Evolutionary conservation across 2,113 vertebrate species (phyloP), one percentile per base, ranked within the genome.

Genomic region (Mastomys natalensis): DNA sequence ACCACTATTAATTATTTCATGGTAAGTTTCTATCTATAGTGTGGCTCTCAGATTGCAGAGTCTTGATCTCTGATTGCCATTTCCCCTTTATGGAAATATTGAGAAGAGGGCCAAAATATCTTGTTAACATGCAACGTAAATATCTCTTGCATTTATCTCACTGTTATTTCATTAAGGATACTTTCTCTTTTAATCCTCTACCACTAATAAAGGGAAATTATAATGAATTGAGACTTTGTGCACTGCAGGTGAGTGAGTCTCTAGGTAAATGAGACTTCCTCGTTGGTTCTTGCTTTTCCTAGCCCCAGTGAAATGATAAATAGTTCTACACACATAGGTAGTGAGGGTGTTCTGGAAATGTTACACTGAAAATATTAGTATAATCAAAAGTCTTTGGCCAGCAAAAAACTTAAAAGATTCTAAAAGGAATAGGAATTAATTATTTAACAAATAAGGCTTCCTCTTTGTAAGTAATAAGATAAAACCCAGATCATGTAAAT

Each of bases 401-500:
- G 1, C 1, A 78, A 82, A 40, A 70, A 89, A 55, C 3, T n/a
- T 86, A 15, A 48, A 92, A 31, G 21, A 40, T 74, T 93, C 68
- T 84, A 31, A 91, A 93, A 91, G 22, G n/a, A 95, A n/a, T 21
- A 89, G 13, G 12, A 91, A 96, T 96, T 94, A 96, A 94, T 91
- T 89, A 37, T 8, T 87, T 93, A 73, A 89, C 53, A 96, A 97
- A 95, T 91, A 37, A 91, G 94, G 92, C 66, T 91, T 64, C 70
- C 73, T 91, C 89, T 70, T 89, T 37, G 73, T 94, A 93, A 95
- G 70, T 55, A 95, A 96, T 45, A 96, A n/a, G 94, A 91, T 92
- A 96, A 92, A 70, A 94, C 12, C 37, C 16, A 91, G 93, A 95
- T 94, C 96, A 97, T 97, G 94, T 60, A 96, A 96, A 96, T 96